Conservation (phyloP, 2,113 vertebrate species). For the Rhea pennata region DNA sequence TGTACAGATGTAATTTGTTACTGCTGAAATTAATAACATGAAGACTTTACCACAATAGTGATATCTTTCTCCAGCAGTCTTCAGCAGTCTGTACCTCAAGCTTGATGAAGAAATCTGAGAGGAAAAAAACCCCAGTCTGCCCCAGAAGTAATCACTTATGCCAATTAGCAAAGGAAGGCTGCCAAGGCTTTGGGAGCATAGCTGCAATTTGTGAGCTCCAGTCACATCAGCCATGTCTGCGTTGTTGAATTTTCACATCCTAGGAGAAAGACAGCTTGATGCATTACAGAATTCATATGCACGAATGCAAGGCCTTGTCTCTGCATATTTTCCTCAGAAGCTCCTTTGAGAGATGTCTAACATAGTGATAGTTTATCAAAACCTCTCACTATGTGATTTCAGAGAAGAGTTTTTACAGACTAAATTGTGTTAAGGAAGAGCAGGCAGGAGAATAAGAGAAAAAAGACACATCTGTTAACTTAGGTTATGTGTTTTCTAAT, state of each 20-base stretch:
- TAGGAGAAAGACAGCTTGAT: slow-evolving; percentile 13
- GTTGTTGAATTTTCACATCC: slow-evolving; percentile 14
- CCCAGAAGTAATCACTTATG: slow-evolving; percentile 21
- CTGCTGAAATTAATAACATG: not conserved
- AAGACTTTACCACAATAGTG: not conserved
- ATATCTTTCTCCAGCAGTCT: not conserved
- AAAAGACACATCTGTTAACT: not conserved
- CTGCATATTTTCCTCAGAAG: not conserved
- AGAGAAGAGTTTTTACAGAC: not conserved
- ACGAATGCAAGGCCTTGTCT: slow-evolving; percentile 12
- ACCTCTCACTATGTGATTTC: slow-evolving; percentile 1
- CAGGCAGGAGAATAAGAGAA: not conserved
- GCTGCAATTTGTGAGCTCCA: slow-evolving; percentile 2
- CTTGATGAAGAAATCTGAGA: slow-evolving; percentile 18
- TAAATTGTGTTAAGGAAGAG: not conserved
- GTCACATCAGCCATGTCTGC: not conserved
- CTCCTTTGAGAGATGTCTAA: slow-evolving; percentile 17
- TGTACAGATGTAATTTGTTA: not conserved
- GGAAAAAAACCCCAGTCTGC: not conserved
- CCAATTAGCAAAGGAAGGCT: slow-evolving; percentile 51
- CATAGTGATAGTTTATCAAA: slow-evolving; percentile 19
- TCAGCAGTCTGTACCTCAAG: not conserved
- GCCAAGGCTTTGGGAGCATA: not conserved
- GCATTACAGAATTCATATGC: slow-evolving; percentile 13
- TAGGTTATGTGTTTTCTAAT: not conserved